Evolutionary conservation across 1,140 invertebrate genomes (phyloP).

Genomic region (Drosophila arawakana): DNA sequence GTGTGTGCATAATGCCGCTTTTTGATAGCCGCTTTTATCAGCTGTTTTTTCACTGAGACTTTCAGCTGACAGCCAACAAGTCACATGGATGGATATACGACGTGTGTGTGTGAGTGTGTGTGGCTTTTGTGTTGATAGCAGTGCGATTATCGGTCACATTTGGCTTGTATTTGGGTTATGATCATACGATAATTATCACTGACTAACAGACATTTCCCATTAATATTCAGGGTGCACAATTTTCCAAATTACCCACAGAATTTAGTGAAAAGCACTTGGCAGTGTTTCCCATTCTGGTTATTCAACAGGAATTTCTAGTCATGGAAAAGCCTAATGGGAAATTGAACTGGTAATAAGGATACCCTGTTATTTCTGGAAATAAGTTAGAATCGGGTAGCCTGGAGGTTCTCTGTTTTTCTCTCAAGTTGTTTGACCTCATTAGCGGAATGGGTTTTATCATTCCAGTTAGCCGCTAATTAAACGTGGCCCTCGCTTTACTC

Average conservation of each 20-base stretch:
- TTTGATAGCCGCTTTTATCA: conserved; percentile 57
- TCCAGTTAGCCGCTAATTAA: conserved; percentile 48
- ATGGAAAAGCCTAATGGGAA: too few relatives aligned
- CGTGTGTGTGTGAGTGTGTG: not conserved
- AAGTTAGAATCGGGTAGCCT: not conserved
- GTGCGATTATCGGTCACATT: conserved; percentile 53
- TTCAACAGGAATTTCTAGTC: too few relatives aligned
- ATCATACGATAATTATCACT: conserved; percentile 26
- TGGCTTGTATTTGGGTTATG: conserved; percentile 46
- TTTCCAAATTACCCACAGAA: conserved; percentile 17
- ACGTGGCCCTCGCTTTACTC: conserved; percentile 11
- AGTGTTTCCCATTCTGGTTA: too few relatives aligned
- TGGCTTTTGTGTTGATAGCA: conserved; percentile 4
- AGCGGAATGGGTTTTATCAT: conserved; percentile 39
- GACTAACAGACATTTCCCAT: not conserved
- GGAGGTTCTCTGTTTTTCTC: not conserved
- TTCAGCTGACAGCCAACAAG: conserved; percentile 37
- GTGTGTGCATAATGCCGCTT: conserved; percentile 5
- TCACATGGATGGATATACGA: conserved; percentile 65
- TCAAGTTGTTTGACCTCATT: conserved; percentile 36
- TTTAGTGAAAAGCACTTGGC: too few relatives aligned
- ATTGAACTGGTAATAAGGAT: too few relatives aligned
- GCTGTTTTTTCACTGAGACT: conserved; percentile 39
- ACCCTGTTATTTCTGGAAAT: too few relatives aligned
- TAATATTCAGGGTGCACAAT: conserved; percentile 31